Conservation (phyloP, 2,113 vertebrate genomes). For the Cyprinodon brontotheroides region DNA sequence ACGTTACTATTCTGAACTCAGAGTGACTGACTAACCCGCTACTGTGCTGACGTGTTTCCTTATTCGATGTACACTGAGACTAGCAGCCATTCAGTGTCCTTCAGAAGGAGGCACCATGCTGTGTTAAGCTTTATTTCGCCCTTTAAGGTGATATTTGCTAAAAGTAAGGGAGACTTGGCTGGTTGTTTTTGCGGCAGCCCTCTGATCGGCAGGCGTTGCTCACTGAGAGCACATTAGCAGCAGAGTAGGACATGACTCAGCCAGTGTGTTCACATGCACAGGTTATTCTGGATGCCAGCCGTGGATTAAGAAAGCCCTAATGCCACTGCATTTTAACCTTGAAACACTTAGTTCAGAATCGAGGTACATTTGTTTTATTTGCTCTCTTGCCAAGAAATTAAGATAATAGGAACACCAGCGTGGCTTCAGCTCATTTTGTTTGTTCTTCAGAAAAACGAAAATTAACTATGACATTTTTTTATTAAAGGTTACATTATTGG, state of each 20-base stretch:
- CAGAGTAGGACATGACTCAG: constrained; percentile 46
- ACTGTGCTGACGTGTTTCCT: constrained; percentile 57
- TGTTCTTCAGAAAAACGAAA: neutral
- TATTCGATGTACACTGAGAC: constrained; percentile 45
- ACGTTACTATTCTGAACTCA: constrained; percentile 24
- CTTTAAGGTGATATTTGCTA: constrained; percentile 38
- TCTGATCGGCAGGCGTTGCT: constrained; percentile 57
- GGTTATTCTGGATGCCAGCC: constrained; percentile 28
- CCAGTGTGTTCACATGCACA: constrained; percentile 43
- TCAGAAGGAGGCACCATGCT: constrained; percentile 51
- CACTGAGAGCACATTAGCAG: constrained; percentile 64
- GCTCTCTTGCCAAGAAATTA: neutral
- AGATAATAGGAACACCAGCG: neutral
- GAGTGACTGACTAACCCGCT: constrained; percentile 24
- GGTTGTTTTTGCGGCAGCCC: constrained; percentile 48
- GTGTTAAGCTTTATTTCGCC: constrained; percentile 39
- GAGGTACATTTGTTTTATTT: neutral
- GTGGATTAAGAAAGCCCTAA: neutral
- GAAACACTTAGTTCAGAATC: neutral
- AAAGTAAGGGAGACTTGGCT: constrained; percentile 36
- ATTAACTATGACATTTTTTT: neutral
- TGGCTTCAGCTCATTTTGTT: neutral
- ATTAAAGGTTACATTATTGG: neutral
- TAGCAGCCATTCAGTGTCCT: constrained; percentile 39
- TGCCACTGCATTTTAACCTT: neutral